Conservation (phyloP, 2,797 vertebrate species). For the Anabacerthia variegaticeps region DNA sequence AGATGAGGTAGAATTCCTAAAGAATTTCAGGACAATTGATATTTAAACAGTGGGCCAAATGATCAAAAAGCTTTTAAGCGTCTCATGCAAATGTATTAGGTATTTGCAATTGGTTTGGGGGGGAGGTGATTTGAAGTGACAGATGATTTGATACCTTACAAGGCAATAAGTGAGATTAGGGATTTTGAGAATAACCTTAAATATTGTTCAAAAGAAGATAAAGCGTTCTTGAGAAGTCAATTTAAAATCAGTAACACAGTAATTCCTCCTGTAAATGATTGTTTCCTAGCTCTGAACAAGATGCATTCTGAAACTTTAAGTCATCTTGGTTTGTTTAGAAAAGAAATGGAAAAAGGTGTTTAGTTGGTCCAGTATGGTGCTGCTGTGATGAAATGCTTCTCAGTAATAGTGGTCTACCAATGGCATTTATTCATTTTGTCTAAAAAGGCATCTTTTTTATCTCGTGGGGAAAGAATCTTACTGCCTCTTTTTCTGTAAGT, state of each 20-base stretch:
- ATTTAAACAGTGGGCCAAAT: neutral
- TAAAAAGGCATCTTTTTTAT: fast-evolving
- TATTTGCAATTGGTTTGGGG: neutral
- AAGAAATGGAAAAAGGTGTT: neutral
- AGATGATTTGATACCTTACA: neutral
- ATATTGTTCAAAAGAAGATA: neutral
- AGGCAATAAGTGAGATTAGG: neutral
- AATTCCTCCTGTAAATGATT: neutral
- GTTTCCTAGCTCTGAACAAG: neutral
- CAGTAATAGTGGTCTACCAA: neutral
- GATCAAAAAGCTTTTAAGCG: neutral
- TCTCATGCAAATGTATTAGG: neutral
- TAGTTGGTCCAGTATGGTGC: neutral
- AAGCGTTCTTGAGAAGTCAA: neutral
- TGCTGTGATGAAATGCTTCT: neutral
- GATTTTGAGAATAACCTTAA: neutral
- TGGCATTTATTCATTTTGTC: neutral
- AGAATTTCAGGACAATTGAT: neutral
- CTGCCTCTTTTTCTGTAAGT: fast-evolving
- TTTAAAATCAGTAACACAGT: neutral
- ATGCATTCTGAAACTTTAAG: neutral
- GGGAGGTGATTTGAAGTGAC: neutral
- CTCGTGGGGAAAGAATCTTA: neutral
- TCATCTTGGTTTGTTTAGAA: neutral
- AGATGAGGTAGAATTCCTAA: neutral